These are phyloP conservation scores for Harlomillsia oculata DNA, from an alignment of 1,140 invertebrate genomes.

Conservation along the genomic window DNA sequence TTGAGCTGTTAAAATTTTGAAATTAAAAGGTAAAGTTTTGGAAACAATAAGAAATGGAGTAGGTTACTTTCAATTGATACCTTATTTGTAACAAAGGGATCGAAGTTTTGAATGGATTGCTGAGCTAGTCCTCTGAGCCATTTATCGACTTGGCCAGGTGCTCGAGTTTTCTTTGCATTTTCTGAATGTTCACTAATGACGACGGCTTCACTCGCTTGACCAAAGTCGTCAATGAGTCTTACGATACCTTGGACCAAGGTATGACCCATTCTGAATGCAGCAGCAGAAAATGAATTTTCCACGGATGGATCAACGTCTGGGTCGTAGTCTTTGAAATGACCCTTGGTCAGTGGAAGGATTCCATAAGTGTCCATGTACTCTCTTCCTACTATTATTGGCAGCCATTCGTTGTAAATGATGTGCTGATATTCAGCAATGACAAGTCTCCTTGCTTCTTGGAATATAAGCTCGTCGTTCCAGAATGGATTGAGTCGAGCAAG, in stretches of 20 bases:
- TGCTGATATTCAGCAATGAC: conserved; percentile 62
- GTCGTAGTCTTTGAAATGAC: conserved; percentile 42
- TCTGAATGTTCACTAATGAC: conserved; percentile 16
- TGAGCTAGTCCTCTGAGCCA: conserved; percentile 20
- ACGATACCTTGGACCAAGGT: conserved; percentile 23
- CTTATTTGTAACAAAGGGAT: conserved; percentile 20
- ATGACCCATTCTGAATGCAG: conserved; percentile 42
- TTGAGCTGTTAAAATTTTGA: conserved; percentile 9
- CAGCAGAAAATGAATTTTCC: conserved; percentile 52
- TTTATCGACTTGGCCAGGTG: conserved; percentile 16
- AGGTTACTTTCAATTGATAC: conserved; percentile 2
- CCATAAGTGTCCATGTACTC: conserved; percentile 23
- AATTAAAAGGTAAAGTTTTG: neutral
- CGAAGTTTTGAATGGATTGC: conserved; percentile 22
- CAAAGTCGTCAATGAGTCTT: conserved; percentile 16
- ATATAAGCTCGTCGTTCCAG: conserved; percentile 47
- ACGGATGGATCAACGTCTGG: conserved; percentile 45
- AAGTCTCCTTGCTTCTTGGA: conserved; percentile 43
- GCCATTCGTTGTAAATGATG: conserved; percentile 76
- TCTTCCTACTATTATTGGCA: conserved; percentile 50
- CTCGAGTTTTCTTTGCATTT: conserved; percentile 8
- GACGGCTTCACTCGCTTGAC: conserved; percentile 8
- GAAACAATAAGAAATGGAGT: neutral
- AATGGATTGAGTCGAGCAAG: conserved; percentile 43
- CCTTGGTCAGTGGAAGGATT: conserved; percentile 13